These are phyloP conservation scores for Acrossocheilus fasciatus DNA, from an alignment of 2,797 vertebrate species.

Conservation along the genomic window DNA sequence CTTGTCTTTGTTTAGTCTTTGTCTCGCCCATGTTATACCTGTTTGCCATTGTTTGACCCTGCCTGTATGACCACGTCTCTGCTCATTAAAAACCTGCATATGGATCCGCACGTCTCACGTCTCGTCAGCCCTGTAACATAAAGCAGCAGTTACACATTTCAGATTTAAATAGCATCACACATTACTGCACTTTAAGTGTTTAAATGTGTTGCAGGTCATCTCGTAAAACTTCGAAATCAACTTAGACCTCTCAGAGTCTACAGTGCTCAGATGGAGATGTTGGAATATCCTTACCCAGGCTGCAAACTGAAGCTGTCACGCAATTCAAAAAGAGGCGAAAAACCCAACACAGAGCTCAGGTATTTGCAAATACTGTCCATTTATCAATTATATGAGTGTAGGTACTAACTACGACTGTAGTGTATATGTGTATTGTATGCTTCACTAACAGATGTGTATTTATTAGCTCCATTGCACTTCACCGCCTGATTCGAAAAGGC, in stretches of 20 bases:
- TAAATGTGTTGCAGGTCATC: constrained; percentile 71
- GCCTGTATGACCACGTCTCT: too few relatives aligned
- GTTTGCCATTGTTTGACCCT: too few relatives aligned
- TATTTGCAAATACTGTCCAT: constrained; percentile 57
- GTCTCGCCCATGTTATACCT: too few relatives aligned
- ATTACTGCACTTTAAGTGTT: background rate
- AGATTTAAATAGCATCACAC: background rate
- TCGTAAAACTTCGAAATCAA: constrained; percentile 65
- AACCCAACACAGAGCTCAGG: constrained; percentile 78
- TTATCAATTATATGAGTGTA: background rate
- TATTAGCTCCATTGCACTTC: constrained; percentile 80
- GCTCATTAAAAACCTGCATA: too few relatives aligned
- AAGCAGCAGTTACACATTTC: background rate
- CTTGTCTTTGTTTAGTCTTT: too few relatives aligned
- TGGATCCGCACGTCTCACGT: too few relatives aligned
- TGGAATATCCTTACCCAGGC: constrained; percentile 78
- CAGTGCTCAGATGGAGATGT: constrained; percentile 76
- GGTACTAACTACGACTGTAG: background rate
- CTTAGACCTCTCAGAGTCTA: constrained; percentile 80
- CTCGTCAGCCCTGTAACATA: too few relatives aligned
- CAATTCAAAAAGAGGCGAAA: constrained; percentile 73
- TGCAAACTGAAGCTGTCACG: constrained; percentile 69
- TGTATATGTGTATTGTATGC: background rate
- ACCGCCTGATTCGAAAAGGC: constrained; percentile 74
- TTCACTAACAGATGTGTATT: constrained; percentile 24